Percentiles rank a stretch among this genome's conserved stretches.
Evolutionary conservation across 2,113 vertebrate genomes (phyloP).

Genomic region (Archocentrus centrarchus): DNA sequence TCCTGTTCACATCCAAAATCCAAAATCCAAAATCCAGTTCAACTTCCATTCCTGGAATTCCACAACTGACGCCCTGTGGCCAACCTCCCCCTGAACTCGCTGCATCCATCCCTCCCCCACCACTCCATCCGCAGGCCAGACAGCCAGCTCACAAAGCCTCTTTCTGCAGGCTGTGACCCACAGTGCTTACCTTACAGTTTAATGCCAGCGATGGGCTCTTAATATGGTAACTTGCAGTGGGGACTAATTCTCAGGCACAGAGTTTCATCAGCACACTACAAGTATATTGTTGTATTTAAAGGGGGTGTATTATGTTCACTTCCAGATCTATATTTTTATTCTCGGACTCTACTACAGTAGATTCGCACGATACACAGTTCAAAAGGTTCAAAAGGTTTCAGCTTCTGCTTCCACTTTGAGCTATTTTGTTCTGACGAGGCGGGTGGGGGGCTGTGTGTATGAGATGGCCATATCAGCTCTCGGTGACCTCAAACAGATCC

Average conservation of each 20-base stretch:
- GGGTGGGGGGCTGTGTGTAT: not conserved
- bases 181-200: conserved; percentile 29
- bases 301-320: not conserved
- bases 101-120: conserved; percentile 49
- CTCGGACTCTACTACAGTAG: not conserved
- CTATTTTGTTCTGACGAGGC: not conserved
- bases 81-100: conserved; percentile 68
- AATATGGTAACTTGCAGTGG: not conserved
- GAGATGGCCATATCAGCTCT: not conserved
- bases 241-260: not conserved
- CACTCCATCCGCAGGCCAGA: conserved; percentile 54
- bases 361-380: not conserved
- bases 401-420: not conserved
- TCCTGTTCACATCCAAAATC: conserved; percentile 52
- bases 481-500: not conserved
- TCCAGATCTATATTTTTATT: not conserved
- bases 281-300: not conserved
- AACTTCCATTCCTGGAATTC: conserved; percentile 83
- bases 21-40: conserved; percentile 65
- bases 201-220: not conserved
- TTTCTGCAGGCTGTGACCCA: conserved; percentile 61
- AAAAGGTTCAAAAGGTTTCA: not conserved
- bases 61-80: conserved; percentile 74
- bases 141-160: conserved; percentile 79
- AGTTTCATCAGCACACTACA: not conserved